These are phyloP conservation scores for Theretra japonica DNA, from an alignment of 2,888 invertebrate genomes.

Conservation along the genomic window DNA sequence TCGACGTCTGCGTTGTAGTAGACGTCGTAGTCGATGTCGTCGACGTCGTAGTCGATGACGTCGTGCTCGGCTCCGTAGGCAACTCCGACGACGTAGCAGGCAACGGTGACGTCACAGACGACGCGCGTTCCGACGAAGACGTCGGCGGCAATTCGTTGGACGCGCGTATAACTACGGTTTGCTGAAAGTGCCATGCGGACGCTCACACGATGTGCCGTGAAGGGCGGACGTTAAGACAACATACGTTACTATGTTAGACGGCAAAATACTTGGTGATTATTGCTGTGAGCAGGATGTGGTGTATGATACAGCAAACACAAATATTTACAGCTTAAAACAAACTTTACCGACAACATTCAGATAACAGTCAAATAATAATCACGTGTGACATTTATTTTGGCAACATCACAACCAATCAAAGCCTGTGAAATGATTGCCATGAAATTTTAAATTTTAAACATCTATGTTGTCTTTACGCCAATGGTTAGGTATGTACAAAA, in stretches of 20 bases:
- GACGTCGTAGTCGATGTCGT: constrained; percentile 48
- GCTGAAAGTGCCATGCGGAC: constrained; percentile 84
- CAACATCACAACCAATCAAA: not conserved
- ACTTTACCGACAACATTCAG: not conserved
- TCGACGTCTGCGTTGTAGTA: constrained; percentile 48
- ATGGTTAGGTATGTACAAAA: constrained; percentile 67
- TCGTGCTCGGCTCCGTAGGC: constrained; percentile 48
- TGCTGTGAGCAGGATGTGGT: not conserved
- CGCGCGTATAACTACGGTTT: constrained; percentile 80
- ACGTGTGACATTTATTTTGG: not conserved
- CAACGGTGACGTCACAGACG: constrained; percentile 57
- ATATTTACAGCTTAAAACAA: not conserved
- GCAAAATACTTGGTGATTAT: not conserved
- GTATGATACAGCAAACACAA: constrained; percentile 8
- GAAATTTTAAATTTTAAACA: constrained; percentile 14
- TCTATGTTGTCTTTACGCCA: constrained; percentile 64
- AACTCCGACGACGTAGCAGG: constrained; percentile 53
- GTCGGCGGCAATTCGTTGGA: constrained; percentile 75
- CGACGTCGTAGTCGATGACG: constrained; percentile 48
- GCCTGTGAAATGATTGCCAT: not conserved
- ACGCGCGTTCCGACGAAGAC: constrained; percentile 56
- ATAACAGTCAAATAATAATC: too few species aligned
- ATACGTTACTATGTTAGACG: constrained; percentile 6
- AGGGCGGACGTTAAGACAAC: constrained; percentile 64
- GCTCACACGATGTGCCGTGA: constrained; percentile 79